Evolutionary conservation across 2,888 invertebrate genomes (phyloP).

Genomic region (Rhamphomyia laevipes): DNA sequence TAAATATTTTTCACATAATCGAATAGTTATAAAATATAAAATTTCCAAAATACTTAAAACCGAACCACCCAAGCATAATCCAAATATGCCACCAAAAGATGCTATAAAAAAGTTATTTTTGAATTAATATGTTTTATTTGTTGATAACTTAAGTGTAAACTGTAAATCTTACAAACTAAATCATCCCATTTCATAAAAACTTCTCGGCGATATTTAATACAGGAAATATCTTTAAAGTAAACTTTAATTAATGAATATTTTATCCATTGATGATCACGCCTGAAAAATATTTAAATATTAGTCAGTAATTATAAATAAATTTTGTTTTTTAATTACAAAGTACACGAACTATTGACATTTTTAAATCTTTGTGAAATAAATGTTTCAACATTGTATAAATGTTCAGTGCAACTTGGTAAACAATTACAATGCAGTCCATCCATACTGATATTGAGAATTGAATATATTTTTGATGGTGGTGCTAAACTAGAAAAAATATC

Average conservation of each 20-base stretch:
- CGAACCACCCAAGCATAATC: constrained; percentile 50
- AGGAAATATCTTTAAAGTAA: constrained; percentile 36
- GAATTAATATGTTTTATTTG: not conserved
- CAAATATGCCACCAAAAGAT: constrained; percentile 50
- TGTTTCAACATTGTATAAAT: constrained; percentile 11
- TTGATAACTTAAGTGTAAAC: not conserved
- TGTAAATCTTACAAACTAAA: constrained; percentile 39
- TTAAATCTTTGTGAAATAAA: constrained; percentile 7
- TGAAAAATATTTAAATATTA: not conserved
- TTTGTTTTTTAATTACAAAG: too few relatives aligned
- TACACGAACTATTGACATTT: constrained; percentile 1
- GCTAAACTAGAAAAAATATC: constrained; percentile 15
- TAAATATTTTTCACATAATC: constrained; percentile 9
- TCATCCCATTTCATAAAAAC: constrained; percentile 45
- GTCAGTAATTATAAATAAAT: not conserved
- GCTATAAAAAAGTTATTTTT: constrained; percentile 33
- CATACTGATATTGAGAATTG: constrained; percentile 4
- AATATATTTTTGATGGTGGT: constrained; percentile 3
- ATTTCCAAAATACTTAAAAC: constrained; percentile 48
- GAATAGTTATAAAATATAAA: constrained; percentile 31
- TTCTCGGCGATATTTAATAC: constrained; percentile 43
- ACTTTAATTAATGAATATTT: constrained; percentile 19
- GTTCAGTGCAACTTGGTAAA: constrained; percentile 17
- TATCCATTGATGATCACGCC: constrained; percentile 5
- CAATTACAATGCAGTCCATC: constrained; percentile 17